Base-by-base conservation (phyloP, 37 sponge, comb jelly and placozoan species). In the Aphrocallistes beatrix region DNA sequence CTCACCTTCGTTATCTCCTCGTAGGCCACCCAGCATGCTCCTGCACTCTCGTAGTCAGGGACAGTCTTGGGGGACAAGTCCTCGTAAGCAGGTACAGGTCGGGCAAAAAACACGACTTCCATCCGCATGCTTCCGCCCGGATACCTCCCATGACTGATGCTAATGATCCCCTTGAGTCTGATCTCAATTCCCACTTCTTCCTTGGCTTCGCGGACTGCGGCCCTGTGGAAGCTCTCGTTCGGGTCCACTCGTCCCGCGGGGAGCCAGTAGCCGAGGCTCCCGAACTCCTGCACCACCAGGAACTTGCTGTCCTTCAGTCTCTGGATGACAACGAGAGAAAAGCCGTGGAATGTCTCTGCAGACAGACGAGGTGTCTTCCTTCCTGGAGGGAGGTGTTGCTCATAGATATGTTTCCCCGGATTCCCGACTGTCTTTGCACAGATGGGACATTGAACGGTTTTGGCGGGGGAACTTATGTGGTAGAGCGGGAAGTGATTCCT, bases 281-380 rank as follows among this genome's bases (percentile, higher is more conserved):
- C 84, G 48, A 84, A 84, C 13, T 84, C 84, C 48, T 84, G 84
- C 1, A 84, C 84, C 17, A 39, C 32, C 30, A 84, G 38, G 47
- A 84, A 84, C 48, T 84, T 84, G 48, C 13, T 45, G 48, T 42
- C 45, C 3, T 45, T 84, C 17, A 30, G 38, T 39, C 84, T 25
- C 30, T 84, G 84, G 49, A 39, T 30, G 28, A 84, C 49, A 39
- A 84, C 84, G 1, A 84, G 13, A 45, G 84, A 39, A 42, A 84
- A 84, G 28, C 49, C 40, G 13, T 37, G 38, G 36, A 84, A 60
- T 13, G 8, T 60, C 75, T 60, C 75, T 39, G 23, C 21, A 84
- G 84, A 23, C 21, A n/a, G 28, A 17, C 36, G 49, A 37, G 37
- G 28, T 8, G 36, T 8, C 38, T 1, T n/a, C 13, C 48, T 45